A percentile compares a stretch with the other conserved stretches of the same genome.
Conservation (phyloP, 2,113 vertebrate genomes). For the Merops nubicus region DNA sequence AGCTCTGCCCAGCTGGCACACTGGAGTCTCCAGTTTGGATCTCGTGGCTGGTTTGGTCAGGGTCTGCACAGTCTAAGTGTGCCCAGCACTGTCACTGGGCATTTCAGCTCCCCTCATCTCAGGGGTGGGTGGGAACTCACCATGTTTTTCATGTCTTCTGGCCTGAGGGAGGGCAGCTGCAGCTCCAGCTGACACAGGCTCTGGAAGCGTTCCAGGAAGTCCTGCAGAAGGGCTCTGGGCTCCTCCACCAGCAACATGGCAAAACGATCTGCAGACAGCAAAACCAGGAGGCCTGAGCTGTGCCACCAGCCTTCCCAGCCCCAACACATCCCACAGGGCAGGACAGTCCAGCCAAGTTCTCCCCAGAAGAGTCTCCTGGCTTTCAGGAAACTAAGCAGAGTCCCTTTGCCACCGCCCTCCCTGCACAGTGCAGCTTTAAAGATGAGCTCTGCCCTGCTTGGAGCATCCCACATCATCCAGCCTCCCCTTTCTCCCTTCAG, state of each 20-base stretch:
- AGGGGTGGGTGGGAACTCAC: slow-evolving; percentile 66
- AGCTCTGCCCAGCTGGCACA: not conserved
- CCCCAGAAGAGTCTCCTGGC: fast-evolving
- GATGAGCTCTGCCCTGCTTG: not conserved
- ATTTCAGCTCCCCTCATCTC: fast-evolving
- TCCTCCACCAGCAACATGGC: slow-evolving; percentile 86
- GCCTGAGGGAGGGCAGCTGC: slow-evolving; percentile 89
- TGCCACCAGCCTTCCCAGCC: not conserved
- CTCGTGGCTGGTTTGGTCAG: fast-evolving
- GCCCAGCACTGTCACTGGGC: fast-evolving
- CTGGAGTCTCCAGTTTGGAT: not conserved
- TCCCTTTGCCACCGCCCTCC: not conserved
- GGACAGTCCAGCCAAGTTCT: not conserved
- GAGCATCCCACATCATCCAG: not conserved
- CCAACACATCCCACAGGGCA: fast-evolving
- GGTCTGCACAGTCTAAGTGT: not conserved
- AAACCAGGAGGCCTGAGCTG: not conserved
- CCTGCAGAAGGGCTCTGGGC: slow-evolving; percentile 80
- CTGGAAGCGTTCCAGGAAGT: slow-evolving; percentile 87
- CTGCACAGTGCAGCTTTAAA: fast-evolving
- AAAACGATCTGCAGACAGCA: slow-evolving; percentile 82
- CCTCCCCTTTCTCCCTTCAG: not conserved
- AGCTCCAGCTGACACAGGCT: slow-evolving; percentile 86
- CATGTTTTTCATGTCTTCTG: slow-evolving; percentile 88
- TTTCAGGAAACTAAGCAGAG: not conserved